Evolutionary conservation across 2,113 vertebrate species (phyloP).

Genomic region (Okapia johnstoni): DNA sequence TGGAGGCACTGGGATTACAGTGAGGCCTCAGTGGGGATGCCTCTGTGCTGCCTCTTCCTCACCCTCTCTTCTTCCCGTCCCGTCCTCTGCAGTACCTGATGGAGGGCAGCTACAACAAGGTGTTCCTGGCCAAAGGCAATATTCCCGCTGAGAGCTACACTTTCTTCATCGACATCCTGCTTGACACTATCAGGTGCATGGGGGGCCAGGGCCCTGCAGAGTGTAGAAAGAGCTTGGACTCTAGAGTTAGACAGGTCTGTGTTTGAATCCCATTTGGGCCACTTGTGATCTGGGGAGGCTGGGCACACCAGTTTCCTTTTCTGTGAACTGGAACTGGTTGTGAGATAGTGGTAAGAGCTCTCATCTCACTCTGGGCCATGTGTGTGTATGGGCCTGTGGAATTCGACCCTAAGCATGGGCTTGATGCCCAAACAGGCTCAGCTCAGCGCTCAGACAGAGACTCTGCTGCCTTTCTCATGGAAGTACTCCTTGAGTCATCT

Average conservation of each 20-base stretch:
- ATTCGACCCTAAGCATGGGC: neutral
- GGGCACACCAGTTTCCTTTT: neutral
- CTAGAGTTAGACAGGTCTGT: neutral
- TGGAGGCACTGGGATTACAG: neutral
- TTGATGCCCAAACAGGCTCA: neutral
- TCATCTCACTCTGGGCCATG: neutral
- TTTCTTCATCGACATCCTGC: slow-evolving; percentile 96
- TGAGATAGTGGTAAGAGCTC: neutral
- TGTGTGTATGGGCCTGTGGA: accelerated
- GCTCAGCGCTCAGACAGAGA: neutral
- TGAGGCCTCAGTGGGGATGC: neutral
- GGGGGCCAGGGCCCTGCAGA: too few relatives aligned
- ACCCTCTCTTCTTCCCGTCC: neutral
- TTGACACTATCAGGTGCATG: slow-evolving; percentile 93
- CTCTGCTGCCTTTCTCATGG: neutral
- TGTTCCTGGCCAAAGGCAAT: slow-evolving; percentile 97
- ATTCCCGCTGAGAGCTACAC: slow-evolving; percentile 96
- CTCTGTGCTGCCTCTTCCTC: neutral
- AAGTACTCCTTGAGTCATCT: neutral
- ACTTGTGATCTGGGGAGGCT: neutral
- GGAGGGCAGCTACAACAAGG: slow-evolving; percentile 98
- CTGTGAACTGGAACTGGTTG: neutral
- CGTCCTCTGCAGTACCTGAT: slow-evolving; percentile 88
- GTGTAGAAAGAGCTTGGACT: too few relatives aligned
- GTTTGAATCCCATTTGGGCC: neutral